phyloP scores from a whole-genome alignment of 2,797 vertebrate genomes.

The Sebastolobus altivelis region DNA sequence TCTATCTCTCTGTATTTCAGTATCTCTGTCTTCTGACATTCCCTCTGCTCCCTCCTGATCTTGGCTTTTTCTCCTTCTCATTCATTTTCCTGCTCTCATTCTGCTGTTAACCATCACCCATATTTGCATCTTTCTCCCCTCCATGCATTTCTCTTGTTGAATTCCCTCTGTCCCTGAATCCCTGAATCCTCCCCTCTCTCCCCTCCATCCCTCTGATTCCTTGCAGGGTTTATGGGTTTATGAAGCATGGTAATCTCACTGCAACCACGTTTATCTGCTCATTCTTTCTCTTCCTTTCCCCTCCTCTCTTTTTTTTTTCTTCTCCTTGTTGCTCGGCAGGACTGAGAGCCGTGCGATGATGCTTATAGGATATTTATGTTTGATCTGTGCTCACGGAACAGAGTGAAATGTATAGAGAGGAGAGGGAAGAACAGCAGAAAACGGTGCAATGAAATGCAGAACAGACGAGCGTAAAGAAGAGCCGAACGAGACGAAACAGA shows the following conservation, averaged over 20 bases:
- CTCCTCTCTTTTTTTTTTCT: not conserved
- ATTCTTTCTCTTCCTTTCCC: slow-evolving; percentile 25
- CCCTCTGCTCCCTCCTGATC: slow-evolving; percentile 49
- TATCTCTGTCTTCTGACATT: slow-evolving; percentile 55
- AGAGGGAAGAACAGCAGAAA: not conserved
- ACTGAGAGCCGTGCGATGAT: slow-evolving; percentile 14
- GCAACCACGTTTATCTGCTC: slow-evolving; percentile 60
- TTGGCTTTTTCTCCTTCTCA: slow-evolving; percentile 24
- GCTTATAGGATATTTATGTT: slow-evolving; percentile 57
- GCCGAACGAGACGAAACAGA: not conserved
- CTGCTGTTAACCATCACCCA: slow-evolving; percentile 37
- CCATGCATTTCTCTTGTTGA: slow-evolving; percentile 17
- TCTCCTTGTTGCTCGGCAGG: slow-evolving; percentile 8
- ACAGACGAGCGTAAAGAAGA: slow-evolving; percentile 2
- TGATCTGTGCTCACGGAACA: slow-evolving; percentile 26
- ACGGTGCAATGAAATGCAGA: not conserved
- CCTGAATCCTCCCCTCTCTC: slow-evolving; percentile 9
- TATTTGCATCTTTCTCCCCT: slow-evolving; percentile 35
- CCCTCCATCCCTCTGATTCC: slow-evolving; percentile 23
- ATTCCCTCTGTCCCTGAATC: slow-evolving; percentile 20
- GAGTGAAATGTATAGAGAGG: slow-evolving; percentile 11
- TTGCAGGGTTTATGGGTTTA: slow-evolving; percentile 56
- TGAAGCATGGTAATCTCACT: slow-evolving; percentile 60
- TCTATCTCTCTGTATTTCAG: slow-evolving; percentile 48
- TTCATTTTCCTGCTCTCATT: slow-evolving; percentile 16